These are phyloP conservation scores for Dreissena rostriformis DNA, from an alignment of 1,140 invertebrate species.

Conservation along the genomic window DNA sequence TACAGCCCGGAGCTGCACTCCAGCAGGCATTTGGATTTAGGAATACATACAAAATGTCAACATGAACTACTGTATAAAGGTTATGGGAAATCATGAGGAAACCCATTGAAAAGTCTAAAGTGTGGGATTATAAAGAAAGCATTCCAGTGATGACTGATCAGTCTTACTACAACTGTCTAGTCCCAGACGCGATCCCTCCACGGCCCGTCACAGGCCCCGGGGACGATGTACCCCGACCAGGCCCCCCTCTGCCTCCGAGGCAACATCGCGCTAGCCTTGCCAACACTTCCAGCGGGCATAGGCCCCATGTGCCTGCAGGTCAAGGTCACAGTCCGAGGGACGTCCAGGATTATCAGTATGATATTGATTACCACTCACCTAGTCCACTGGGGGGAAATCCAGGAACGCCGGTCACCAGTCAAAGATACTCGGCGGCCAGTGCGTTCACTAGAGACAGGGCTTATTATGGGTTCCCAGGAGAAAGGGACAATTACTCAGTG, in stretches of 20 bases:
- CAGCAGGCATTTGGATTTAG: too few species aligned
- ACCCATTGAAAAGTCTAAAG: too few species aligned
- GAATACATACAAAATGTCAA: too few species aligned
- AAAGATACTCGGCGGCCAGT: not conserved
- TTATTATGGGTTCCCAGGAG: not conserved
- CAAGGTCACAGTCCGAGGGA: not conserved
- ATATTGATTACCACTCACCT: not conserved
- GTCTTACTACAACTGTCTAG: conserved; percentile 46
- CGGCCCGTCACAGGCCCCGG: not conserved
- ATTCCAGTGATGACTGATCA: conserved; percentile 20
- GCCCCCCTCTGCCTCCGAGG: conserved; percentile 23
- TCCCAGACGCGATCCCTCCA: conserved; percentile 11
- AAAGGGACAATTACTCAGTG: not conserved
- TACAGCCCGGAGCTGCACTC: too few species aligned
- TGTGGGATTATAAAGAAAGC: too few species aligned
- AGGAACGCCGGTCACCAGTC: not conserved
- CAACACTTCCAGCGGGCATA: not conserved
- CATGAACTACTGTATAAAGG: too few species aligned
- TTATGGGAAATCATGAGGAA: too few species aligned
- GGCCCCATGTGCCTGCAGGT: not conserved
- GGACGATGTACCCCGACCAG: conserved; percentile 16
- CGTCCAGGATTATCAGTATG: not conserved
- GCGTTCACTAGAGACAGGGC: not conserved
- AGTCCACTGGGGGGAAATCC: not conserved
- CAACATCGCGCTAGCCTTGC: not conserved